phyloP scores from a whole-genome alignment of 1,140 invertebrate genomes.

The Eciton burchellii region DNA sequence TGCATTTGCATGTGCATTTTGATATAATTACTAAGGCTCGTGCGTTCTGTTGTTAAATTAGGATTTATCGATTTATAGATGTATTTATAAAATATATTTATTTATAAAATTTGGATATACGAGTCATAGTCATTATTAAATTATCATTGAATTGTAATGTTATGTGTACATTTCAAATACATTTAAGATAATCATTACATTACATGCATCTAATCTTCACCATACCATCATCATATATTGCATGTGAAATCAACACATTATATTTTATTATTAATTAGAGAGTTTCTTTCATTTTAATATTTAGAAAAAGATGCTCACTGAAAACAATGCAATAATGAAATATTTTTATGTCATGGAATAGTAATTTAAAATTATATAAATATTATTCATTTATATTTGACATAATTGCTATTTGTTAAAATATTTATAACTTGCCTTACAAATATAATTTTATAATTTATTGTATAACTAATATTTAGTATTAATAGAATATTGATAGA shows the following conservation, averaged over 20 bases:
- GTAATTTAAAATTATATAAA: constrained; percentile 15
- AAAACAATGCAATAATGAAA: background rate
- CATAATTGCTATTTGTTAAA: background rate
- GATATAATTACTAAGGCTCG: constrained; percentile 13
- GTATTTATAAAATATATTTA: background rate
- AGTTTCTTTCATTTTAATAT: background rate
- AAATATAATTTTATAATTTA: constrained; percentile 32
- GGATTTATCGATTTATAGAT: background rate
- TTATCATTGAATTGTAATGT: background rate
- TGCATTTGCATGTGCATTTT: constrained; percentile 11
- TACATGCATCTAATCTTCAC: background rate
- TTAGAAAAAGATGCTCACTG: constrained; percentile 41
- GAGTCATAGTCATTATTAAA: background rate
- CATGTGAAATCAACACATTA: constrained; percentile 33
- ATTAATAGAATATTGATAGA: constrained; percentile 16
- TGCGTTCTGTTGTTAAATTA: background rate
- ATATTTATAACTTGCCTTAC: constrained; percentile 11
- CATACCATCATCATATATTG: constrained; percentile 24
- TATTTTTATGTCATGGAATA: background rate
- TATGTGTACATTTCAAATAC: constrained; percentile 15
- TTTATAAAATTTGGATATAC: background rate
- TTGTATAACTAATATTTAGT: background rate
- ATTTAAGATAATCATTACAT: background rate
- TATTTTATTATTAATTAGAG: constrained; percentile 5
- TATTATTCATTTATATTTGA: background rate